phyloP scores from a whole-genome alignment of 2,888 invertebrate species.

The Petrolisthes manimaculis region DNA sequence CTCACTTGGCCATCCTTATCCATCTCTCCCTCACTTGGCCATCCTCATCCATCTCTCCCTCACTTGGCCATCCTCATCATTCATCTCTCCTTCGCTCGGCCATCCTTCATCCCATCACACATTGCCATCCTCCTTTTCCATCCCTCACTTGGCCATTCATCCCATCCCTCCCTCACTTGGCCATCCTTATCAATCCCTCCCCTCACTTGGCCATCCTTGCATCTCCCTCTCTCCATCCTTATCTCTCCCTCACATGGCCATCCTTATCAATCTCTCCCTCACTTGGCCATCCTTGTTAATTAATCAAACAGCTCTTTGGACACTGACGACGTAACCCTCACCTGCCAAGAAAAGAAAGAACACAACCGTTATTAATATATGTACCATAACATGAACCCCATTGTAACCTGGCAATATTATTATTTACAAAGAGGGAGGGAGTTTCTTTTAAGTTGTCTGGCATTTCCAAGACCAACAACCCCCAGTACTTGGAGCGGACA shows the following conservation, averaged over 20 bases:
- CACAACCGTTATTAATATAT: no score
- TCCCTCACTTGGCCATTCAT: neutral
- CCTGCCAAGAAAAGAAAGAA: no score
- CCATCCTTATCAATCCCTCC: neutral
- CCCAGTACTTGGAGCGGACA: no score
- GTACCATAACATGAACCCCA: no score
- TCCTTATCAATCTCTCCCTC: neutral
- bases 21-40: neutral
- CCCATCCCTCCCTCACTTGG: neutral
- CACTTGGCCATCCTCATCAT: neutral
- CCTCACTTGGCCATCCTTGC: neutral
- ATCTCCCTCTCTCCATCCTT: neutral
- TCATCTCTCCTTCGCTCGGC: neutral
- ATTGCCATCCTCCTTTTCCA: neutral
- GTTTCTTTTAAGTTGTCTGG: no score
- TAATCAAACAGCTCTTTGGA: neutral
- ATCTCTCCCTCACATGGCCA: neutral
- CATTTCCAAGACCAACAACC: no score
- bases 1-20: neutral
- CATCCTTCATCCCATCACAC: neutral
- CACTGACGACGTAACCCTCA: no score
- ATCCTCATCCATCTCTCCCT: neutral
- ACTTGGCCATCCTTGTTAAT: neutral
- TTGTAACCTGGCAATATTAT: no score
- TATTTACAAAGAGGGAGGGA: no score